Evolutionary conservation across 2,797 vertebrate species (phyloP), one percentile per base, ranked within the genome.

Genomic region (Cetoscarus ocellatus): DNA sequence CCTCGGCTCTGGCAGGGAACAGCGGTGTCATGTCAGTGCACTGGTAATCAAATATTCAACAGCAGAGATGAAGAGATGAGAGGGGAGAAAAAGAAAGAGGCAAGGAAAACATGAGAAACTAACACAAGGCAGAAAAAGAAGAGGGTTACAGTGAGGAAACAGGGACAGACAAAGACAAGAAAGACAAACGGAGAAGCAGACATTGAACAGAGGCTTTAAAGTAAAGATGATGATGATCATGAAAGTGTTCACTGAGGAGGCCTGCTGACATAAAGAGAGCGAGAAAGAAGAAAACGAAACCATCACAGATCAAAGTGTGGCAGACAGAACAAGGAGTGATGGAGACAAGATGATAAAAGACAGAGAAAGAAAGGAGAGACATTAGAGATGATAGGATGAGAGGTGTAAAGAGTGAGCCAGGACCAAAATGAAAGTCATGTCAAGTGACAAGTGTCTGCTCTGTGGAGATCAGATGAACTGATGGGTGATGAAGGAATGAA

Each of bases 1-100:
- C 53, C 61, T 52, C 54, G 9, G 65, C 84, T 79, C 15, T 67
- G 35, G 59, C 56, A 27, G 54, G 39, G 63, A 84, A 78, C 70
- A 59, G 71, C 61, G 61, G 80, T 77, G 76, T 85, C 74, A 77
- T 75, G 73, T 72, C 70, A 75, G 65, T 61, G 53, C 15, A 61
- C 68, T 85, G 14, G 45, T 53, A 38, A 85, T 91, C 62, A 88
- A 86, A 86, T 89, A 86, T 90, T 87, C 74, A 88, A 55, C 67
- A 84, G 61, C 45, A 38, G 58, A 61, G 70, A 80, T 70, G 64
- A 80, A 75, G 3, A 63, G 57, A 34, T 42, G 18, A 69, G 69
- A 15, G 35, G 19, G 11, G 18, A 11, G 8, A 27, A 19, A 57
- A 61, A 44, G 14, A 18, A 6, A 44, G 12, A 17, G 47, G 11